Evolutionary conservation across 2,797 vertebrate species (phyloP).

Genomic region (Peromyscus attwateri): DNA sequence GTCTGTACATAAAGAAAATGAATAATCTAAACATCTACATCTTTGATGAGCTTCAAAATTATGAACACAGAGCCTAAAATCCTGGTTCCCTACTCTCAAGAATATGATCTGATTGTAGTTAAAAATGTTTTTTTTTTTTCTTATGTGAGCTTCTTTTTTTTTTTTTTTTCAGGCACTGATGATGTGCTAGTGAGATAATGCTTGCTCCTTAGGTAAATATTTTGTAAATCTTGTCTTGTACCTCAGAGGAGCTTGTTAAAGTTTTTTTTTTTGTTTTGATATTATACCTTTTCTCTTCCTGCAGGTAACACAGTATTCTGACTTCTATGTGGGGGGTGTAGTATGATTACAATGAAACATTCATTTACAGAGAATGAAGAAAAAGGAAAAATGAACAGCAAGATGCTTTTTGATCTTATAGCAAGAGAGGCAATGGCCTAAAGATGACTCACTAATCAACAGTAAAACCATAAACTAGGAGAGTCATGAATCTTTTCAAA

Average conservation of each 20-base stretch:
- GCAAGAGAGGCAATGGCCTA: not conserved
- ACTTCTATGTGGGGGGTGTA: not conserved
- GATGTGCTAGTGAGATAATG: not conserved
- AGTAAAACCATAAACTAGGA: not conserved
- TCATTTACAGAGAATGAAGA: not conserved
- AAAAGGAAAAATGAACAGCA: constrained; percentile 43
- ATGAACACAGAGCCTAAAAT: not conserved
- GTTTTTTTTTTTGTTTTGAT: not conserved
- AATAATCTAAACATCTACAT: not conserved
- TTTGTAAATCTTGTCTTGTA: not conserved
- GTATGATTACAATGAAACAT: not conserved
- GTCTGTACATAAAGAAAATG: not conserved
- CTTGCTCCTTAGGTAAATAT: not conserved
- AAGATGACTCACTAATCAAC: not conserved
- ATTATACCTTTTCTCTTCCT: not conserved
- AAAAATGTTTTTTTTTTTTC: not conserved
- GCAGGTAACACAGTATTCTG: not conserved
- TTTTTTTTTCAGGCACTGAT: not conserved
- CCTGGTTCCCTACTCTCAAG: not conserved
- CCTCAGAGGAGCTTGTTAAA: not conserved
- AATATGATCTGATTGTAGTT: not conserved
- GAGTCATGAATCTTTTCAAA: constrained; percentile 30
- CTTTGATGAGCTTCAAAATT: not conserved
- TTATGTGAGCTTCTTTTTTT: not conserved
- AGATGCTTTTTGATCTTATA: not conserved